A percentile compares a stretch with the other conserved stretches of the same genome.
These are phyloP conservation scores for Drosophila austrosaltans DNA, from an alignment of 2,888 invertebrate species.

Conservation along the genomic window DNA sequence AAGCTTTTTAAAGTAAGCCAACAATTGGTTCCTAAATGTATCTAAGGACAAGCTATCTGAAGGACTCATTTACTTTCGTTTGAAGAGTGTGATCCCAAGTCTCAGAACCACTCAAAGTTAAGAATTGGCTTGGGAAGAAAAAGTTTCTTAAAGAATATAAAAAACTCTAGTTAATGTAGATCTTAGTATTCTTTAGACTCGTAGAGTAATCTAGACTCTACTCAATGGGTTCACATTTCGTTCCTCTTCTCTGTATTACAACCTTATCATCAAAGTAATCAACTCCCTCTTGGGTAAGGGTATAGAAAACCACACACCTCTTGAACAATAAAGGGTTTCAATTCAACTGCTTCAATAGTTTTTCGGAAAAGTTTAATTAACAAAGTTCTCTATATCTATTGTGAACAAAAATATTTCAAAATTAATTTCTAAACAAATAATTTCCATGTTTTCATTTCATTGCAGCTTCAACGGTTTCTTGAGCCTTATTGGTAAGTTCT, in stretches of 20 bases:
- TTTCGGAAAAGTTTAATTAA: slow-evolving; percentile 69
- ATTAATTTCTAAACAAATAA: slow-evolving; percentile 47
- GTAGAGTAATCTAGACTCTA: no score
- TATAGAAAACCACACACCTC: slow-evolving; percentile 4
- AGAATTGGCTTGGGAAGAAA: no score
- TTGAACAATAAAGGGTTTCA: slow-evolving; percentile 1
- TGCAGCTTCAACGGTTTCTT: slow-evolving; percentile 5
- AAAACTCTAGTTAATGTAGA: no score
- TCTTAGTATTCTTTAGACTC: no score
- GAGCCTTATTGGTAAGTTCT: slow-evolving; percentile 10
- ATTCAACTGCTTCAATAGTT: slow-evolving; percentile 43
- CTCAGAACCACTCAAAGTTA: no score
- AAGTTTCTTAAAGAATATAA: no score
- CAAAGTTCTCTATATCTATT: slow-evolving; percentile 57
- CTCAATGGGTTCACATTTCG: no score
- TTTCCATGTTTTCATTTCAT: slow-evolving; percentile 16
- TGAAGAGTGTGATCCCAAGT: no score
- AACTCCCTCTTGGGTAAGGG: background rate
- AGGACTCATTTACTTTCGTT: no score
- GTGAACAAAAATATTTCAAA: slow-evolving; percentile 26
- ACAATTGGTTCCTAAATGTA: no score
- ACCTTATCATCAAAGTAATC: background rate
- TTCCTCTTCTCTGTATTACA: background rate
- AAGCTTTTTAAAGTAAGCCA: no score
- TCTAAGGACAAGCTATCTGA: no score